phyloP scores from a whole-genome alignment of 2,113 vertebrate genomes.

The Tapirus terrestris region DNA sequence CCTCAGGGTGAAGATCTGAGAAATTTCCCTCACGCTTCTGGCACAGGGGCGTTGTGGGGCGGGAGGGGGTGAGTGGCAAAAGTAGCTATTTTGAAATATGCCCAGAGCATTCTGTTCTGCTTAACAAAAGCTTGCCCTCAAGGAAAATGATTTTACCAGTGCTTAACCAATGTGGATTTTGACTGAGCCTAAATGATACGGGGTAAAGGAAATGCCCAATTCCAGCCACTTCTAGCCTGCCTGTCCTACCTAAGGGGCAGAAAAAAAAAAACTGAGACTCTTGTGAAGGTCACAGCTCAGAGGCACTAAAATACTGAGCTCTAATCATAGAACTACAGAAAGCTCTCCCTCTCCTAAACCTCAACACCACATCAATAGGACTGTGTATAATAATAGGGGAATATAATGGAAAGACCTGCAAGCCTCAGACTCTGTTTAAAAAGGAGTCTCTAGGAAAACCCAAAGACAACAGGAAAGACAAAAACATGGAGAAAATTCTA shows the following conservation, averaged over 20 bases:
- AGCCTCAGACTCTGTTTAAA: neutral
- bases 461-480: neutral
- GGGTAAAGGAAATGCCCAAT: neutral
- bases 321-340: neutral
- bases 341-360: neutral
- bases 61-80: no score
- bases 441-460: neutral
- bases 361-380: neutral
- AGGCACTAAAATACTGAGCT: neutral
- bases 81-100: neutral
- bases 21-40: neutral
- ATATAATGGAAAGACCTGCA: neutral
- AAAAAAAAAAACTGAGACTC: neutral
- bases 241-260: neutral
- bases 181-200: neutral
- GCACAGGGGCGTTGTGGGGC: neutral
- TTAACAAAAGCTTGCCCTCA: neutral
- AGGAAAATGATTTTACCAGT: neutral
- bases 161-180: neutral
- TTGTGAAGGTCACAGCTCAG: neutral
- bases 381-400: neutral
- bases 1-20: neutral
- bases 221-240: neutral
- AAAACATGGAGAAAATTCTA: neutral
- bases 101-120: neutral